Percentiles rank a stretch among this genome's conserved stretches.
Conservation (phyloP, 2,113 vertebrate species). For the Propithecus coquereli region DNA sequence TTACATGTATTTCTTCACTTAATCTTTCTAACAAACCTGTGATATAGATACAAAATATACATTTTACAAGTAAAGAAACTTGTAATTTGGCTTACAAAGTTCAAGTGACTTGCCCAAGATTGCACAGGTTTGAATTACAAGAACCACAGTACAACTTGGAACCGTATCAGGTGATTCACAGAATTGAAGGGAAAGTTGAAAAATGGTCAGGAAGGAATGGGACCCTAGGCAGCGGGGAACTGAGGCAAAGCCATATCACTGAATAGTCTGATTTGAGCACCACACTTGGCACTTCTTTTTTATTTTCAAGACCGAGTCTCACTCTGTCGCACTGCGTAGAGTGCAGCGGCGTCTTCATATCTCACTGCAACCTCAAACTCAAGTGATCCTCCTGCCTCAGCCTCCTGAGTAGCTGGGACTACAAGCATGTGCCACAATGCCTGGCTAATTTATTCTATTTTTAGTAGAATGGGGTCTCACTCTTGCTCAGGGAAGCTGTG, state of each 20-base stretch:
- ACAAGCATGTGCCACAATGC: too few species aligned
- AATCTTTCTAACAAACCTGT: neutral
- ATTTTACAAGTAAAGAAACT: neutral
- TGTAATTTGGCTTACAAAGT: neutral
- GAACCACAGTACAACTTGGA: neutral
- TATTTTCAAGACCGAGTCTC: too few species aligned
- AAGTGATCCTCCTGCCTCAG: too few species aligned
- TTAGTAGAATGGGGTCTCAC: too few species aligned
- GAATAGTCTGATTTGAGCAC: neutral
- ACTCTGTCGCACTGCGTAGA: too few species aligned
- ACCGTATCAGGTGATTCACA: neutral
- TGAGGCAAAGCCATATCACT: neutral
- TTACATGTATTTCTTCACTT: neutral
- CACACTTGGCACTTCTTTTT: neutral
- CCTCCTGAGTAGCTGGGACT: too few species aligned
- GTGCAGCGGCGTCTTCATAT: too few species aligned
- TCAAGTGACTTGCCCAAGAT: neutral
- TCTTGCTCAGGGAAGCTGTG: too few species aligned
- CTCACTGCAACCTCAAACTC: too few species aligned
- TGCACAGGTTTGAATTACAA: neutral
- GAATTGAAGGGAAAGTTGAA: conserved; percentile 41
- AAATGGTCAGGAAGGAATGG: neutral
- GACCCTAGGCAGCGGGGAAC: neutral
- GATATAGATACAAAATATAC: neutral
- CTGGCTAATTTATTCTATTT: too few species aligned